phyloP scores from a whole-genome alignment of 1,140 invertebrate species.

The Drosophila trapezifrons region DNA sequence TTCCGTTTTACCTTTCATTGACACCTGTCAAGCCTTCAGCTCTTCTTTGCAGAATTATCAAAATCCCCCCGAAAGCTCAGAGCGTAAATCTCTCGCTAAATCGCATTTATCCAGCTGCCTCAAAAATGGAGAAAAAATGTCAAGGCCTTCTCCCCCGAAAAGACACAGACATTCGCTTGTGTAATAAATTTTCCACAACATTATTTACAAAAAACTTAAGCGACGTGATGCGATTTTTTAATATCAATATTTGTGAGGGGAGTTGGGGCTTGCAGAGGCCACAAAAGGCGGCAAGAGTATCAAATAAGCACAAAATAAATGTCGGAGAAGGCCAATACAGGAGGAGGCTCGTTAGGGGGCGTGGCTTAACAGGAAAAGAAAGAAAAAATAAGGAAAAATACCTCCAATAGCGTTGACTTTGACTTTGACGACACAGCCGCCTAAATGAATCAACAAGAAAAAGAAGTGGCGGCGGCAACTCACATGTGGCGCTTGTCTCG shows the following conservation, averaged over 20 bases:
- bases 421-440: conserved; percentile 56
- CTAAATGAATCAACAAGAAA: conserved; percentile 60
- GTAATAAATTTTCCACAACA: conserved; percentile 80
- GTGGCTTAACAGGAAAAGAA: conserved; percentile 18
- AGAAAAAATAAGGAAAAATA: conserved; percentile 23
- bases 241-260: conserved; percentile 71
- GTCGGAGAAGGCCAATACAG: conserved; percentile 65
- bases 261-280: conserved; percentile 18
- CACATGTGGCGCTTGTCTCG: conserved; percentile 72
- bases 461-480: conserved; percentile 29
- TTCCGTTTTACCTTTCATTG: conserved; percentile 29
- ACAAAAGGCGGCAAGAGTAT: no score
- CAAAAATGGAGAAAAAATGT: conserved; percentile 2
- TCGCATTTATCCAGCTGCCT: conserved; percentile 72
- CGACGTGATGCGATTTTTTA: conserved; percentile 80
- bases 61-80: conserved; percentile 32
- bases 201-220: conserved; percentile 76
- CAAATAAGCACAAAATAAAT: conserved; percentile 78
- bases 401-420: conserved; percentile 38
- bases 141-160: conserved; percentile 26
- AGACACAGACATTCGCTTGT: conserved; percentile 40
- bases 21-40: conserved; percentile 46
- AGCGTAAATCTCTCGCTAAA: conserved; percentile 61
- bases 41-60: conserved; percentile 17
- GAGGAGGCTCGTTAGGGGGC: conserved; percentile 44